Base-by-base conservation (phyloP, 64 coral and sea anemone genomes). In the Acropora yongei region DNA sequence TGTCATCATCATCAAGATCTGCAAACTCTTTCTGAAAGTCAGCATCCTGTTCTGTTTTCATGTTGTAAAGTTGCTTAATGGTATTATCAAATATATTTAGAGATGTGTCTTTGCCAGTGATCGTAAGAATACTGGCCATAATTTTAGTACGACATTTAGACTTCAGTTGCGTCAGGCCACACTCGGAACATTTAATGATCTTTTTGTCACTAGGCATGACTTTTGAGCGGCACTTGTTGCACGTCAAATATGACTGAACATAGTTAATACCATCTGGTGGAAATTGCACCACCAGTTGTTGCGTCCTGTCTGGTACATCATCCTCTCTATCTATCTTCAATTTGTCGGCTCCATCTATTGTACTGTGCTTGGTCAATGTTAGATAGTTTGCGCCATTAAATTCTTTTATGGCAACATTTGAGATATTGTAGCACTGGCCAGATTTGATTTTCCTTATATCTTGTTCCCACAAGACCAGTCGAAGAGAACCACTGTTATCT, bases 1-100 rank as follows among this genome's bases (percentile, higher is more conserved):
- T 91, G 67, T 84, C 89, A 91, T 91, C 79, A 80, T 91, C 89
- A 91, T 91, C 50, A 50, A 91, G 80, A 42, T 81, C 68, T 84
- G 58, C 4, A 43, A 84, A 84, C 1, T 87, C 71, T 57, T 84
- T 91, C 67, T 55, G 2, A 50, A 81, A 75, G 68, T 75, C 78
- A 61, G n/a, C 2, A 80, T 74, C 60, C 55, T 78, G 90, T 69
- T 92, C 79, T 86, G 42, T 75, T 66, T 92, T 76, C 71, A 92
- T 92, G 47, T 18, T 43, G 40, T 45, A 83, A 17, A 86, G 51
- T 55, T 92, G 68, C 86, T 30, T 30, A 30, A 30, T 30, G 30
- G 30, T 30, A 30, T 30, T 30, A 30, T 30, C 30, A 30, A 30
- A 30, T 30, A 30, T 30, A 30, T 30, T 30, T 30, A 30, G 30